Evolutionary conservation across 2,113 vertebrate genomes (phyloP).

Genomic region (Peromyscus polionotus): DNA sequence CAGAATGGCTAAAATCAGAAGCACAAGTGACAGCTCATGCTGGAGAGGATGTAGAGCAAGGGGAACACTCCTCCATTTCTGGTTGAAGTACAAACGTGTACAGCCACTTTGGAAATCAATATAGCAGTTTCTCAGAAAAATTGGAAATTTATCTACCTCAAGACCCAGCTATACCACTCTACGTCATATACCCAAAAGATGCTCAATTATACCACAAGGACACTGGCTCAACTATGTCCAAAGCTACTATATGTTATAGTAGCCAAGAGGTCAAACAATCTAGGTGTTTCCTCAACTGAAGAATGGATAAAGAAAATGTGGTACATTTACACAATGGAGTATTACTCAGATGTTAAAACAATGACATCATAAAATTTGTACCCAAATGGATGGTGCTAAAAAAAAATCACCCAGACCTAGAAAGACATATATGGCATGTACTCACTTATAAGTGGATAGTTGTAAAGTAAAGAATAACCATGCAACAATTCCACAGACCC

Average conservation of each 20-base stretch:
- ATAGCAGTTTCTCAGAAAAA: background rate
- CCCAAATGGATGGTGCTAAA: background rate
- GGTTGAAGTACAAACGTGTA: background rate
- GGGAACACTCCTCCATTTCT: background rate
- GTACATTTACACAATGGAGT: background rate
- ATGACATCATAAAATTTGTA: background rate
- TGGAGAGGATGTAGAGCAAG: background rate
- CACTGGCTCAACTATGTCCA: background rate
- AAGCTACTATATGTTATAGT: background rate
- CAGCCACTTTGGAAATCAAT: background rate
- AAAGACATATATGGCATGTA: background rate
- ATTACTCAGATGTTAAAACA: background rate
- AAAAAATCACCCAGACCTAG: background rate
- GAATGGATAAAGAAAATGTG: background rate
- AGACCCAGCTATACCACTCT: background rate
- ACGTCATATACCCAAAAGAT: background rate
- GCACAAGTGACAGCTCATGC: background rate
- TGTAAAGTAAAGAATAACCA: background rate
- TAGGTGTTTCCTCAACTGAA: background rate
- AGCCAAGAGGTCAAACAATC: background rate
- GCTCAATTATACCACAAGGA: background rate
- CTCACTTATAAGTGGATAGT: background rate
- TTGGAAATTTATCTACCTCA: background rate
- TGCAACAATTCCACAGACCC: background rate
- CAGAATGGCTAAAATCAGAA: background rate